Evolutionary conservation across 2,797 vertebrate species (phyloP).

Genomic region (Valencia hispanica): DNA sequence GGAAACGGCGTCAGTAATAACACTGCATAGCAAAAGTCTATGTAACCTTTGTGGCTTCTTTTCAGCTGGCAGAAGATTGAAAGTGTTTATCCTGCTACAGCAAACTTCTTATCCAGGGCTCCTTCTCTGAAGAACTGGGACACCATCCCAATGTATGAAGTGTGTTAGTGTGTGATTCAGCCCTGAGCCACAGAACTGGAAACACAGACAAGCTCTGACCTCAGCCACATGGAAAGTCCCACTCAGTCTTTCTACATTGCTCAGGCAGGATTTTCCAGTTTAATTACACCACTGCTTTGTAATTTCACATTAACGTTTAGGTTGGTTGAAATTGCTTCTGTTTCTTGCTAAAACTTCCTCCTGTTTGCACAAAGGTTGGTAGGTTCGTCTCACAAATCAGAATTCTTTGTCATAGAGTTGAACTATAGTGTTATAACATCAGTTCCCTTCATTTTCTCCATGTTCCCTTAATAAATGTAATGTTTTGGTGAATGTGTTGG

Average conservation of each 20-base stretch:
- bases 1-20: conserved; percentile 17
- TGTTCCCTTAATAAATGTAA: not conserved
- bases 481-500: not conserved
- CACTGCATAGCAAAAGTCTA: conserved; percentile 16
- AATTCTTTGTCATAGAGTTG: conserved; percentile 33
- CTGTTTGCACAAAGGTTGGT: conserved; percentile 21
- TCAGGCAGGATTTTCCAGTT: conserved; percentile 59
- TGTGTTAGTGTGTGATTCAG: conserved; percentile 48
- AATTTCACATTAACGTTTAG: conserved; percentile 64
- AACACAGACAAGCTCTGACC: conserved; percentile 43
- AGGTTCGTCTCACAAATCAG: conserved; percentile 30
- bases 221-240: conserved; percentile 67
- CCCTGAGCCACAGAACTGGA: conserved; percentile 44
- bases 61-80: conserved; percentile 31
- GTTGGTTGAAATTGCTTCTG: conserved; percentile 51
- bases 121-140: conserved; percentile 63
- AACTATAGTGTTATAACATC: conserved; percentile 17
- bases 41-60: conserved; percentile 13
- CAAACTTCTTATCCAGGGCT: conserved; percentile 35
- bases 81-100: conserved; percentile 38
- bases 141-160: conserved; percentile 51
- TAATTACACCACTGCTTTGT: conserved; percentile 57
- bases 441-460: not conserved
- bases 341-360: conserved; percentile 57
- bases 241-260: conserved; percentile 32